Base-by-base conservation (phyloP, 2,888 invertebrate species). In the Trachelus iudaicus region DNA sequence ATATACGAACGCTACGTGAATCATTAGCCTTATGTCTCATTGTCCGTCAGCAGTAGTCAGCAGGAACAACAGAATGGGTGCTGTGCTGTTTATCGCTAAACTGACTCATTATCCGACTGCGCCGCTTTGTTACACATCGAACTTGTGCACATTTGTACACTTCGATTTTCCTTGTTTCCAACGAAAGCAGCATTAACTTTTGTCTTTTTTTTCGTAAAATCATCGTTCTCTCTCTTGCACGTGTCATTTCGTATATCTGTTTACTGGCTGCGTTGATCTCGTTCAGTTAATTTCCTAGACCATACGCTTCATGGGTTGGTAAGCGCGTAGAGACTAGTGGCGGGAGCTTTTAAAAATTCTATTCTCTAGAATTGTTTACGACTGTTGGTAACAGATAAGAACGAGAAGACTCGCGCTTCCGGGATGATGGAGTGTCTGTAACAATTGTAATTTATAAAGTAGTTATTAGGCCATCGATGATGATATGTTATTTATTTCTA, bases 41-140 rank as follows among this genome's bases (percentile, higher is more conserved):
- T 86, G 82, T 83, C 80, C 82, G 83, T 81, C 81, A 80, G 82
- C 80, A 81, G 81, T 82, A 84, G 83, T 81, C 81, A 80, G 82
- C 80, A 82, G 81, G 82, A 85, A 83, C 81, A 80, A 81, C 79
- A 83, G 79, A 80, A 79, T 76, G 82, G 79, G 68, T 35, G 77
- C 76, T 76, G 77, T 80, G 79, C 77, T 40, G 77, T 87, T 88
- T 88, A 87, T 88, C 88, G 79, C 79, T 78, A 77, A 85, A 83
- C 84, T 88, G 88, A 88, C 82, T 88, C 88, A 88, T 75, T 84
- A 69, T 33, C 75, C n/a, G 79, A 69, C 76, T 30, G 79, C 75
- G 76, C 73, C 33, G 78, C 77, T 83, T 83, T 74, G 74, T 74
- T 74, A 35, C 37, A 23, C 35, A 34, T 34, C 74, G 33, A 30